phyloP scores from a whole-genome alignment of 1,140 invertebrate genomes.

The Lordiphosa clarofinis region DNA sequence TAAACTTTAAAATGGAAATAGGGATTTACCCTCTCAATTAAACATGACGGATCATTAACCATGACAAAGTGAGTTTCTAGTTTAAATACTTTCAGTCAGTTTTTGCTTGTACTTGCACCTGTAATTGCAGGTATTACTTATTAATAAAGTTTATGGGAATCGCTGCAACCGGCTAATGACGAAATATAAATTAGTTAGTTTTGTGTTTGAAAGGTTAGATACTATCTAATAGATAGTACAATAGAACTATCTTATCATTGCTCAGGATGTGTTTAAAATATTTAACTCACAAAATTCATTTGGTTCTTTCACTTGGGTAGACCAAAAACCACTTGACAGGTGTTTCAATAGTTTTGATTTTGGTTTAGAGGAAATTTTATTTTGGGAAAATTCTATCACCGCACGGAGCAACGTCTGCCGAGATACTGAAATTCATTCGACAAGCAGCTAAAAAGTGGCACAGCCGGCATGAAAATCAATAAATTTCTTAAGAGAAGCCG shows the following conservation, averaged over 20 bases:
- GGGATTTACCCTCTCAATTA: not conserved
- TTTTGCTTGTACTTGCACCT: not conserved
- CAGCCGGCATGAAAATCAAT: constrained; percentile 48
- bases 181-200: constrained; percentile 18
- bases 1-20: not conserved
- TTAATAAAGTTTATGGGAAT: constrained; percentile 34
- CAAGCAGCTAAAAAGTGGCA: constrained; percentile 37
- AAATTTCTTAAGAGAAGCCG: constrained; percentile 13
- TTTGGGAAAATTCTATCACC: constrained; percentile 26
- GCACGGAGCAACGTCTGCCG: constrained; percentile 35
- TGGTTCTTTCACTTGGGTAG: too few species aligned
- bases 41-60: not conserved
- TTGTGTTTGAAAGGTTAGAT: constrained; percentile 21
- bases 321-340: not conserved
- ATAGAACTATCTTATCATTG: too few species aligned
- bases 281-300: too few species aligned
- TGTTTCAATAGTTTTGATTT: constrained; percentile 4
- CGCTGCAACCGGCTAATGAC: constrained; percentile 12
- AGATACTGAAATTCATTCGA: constrained; percentile 39
- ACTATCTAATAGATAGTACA: constrained; percentile 14
- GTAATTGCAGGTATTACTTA: constrained; percentile 19
- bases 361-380: not conserved
- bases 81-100: not conserved
- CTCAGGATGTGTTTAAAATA: too few species aligned
- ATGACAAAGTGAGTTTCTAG: not conserved